Conservation (phyloP, 2,888 invertebrate genomes). For the Philaethria dido region DNA sequence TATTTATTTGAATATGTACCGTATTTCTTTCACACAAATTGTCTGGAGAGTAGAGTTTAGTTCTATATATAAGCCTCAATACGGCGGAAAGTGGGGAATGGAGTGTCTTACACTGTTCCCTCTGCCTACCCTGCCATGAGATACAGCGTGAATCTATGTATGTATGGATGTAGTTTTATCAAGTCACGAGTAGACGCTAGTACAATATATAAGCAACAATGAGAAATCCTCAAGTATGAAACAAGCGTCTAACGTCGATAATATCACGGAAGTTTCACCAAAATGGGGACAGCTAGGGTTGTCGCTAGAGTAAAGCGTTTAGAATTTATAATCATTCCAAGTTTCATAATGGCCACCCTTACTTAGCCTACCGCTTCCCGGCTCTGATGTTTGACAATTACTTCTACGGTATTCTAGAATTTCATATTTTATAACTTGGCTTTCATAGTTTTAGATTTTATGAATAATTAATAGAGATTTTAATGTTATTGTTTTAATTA, state of each 20-base stretch:
- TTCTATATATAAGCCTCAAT: too few species aligned
- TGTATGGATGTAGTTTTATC: too few species aligned
- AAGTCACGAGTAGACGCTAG: too few species aligned
- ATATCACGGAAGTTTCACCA: constrained; percentile 35
- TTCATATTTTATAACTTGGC: constrained; percentile 1
- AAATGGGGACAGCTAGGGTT: constrained; percentile 32
- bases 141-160: too few species aligned
- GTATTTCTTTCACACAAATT: too few species aligned
- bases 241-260: constrained; percentile 33
- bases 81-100: too few species aligned
- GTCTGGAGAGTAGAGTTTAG: too few species aligned
- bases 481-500: too few species aligned
- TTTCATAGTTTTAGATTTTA: background rate
- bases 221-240: constrained; percentile 23
- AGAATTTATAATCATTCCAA: constrained; percentile 19
- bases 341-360: constrained; percentile 6
- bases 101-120: too few species aligned
- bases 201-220: background rate
- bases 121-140: too few species aligned
- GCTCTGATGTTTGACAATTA: constrained; percentile 17
- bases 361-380: constrained; percentile 18
- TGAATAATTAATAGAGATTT: background rate
- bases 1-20: too few species aligned
- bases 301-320: constrained; percentile 24
- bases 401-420: constrained; percentile 3